Conservation (phyloP, 1,140 invertebrate genomes). For the Hesperophylax magnus region DNA sequence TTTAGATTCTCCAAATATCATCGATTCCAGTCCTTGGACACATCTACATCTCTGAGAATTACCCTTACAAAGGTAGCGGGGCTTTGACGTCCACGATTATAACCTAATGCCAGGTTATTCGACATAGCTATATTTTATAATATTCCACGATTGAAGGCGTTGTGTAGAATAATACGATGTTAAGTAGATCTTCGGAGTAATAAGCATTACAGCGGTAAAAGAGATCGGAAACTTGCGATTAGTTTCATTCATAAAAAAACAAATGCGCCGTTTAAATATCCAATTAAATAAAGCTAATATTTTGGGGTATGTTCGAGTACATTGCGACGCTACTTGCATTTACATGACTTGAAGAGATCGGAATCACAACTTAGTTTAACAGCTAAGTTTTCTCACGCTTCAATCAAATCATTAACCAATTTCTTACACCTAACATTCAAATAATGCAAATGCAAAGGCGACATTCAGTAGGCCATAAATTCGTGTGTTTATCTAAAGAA, state of each 20-base stretch:
- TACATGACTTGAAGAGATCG: background rate
- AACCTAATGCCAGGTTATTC: too few species aligned
- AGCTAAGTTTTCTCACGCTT: slow-evolving; percentile 22
- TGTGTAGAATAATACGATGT: background rate
- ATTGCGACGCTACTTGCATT: background rate
- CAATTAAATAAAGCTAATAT: slow-evolving; percentile 22
- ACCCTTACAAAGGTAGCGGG: too few species aligned
- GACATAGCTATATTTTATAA: background rate
- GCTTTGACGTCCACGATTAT: too few species aligned
- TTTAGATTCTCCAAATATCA: too few species aligned
- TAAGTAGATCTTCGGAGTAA: slow-evolving; percentile 19
- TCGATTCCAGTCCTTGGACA: too few species aligned
- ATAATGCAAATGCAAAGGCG: background rate
- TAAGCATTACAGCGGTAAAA: slow-evolving; percentile 23
- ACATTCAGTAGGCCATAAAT: slow-evolving; percentile 25
- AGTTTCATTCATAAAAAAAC: background rate
- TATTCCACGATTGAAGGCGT: background rate
- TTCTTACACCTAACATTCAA: slow-evolving; percentile 8
- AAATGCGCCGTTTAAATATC: slow-evolving; percentile 17
- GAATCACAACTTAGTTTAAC: background rate
- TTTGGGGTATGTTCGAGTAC: background rate
- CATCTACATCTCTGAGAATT: too few species aligned
- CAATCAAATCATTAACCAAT: slow-evolving; percentile 20
- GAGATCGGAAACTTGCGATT: slow-evolving; percentile 16
- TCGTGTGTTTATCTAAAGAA: slow-evolving; percentile 16